A percentile compares a stretch with the other conserved stretches of the same genome.
phyloP scores from a whole-genome alignment of 2,888 invertebrate species.

The Sarcophaga rosellei region DNA sequence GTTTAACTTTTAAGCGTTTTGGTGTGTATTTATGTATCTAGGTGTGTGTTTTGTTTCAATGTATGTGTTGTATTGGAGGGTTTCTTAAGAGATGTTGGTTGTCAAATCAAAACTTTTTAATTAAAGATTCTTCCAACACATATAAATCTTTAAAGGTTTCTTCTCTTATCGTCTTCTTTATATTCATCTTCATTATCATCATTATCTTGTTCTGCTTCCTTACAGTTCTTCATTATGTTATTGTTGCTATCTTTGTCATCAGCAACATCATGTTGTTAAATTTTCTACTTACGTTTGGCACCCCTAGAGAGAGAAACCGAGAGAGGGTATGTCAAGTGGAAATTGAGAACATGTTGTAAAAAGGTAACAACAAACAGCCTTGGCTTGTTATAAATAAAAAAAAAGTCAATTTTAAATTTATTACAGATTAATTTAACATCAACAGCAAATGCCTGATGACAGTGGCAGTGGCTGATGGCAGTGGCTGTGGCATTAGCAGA shows the following conservation, averaged over 20 bases:
- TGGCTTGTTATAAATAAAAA: conserved; percentile 28
- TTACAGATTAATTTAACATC: conserved; percentile 48
- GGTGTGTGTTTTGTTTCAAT: not conserved
- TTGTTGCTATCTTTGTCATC: not conserved
- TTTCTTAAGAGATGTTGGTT: conserved; percentile 1
- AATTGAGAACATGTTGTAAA: not conserved
- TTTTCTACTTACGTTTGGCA: not conserved
- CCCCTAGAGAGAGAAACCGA: conserved; percentile 16
- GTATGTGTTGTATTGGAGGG: no score
- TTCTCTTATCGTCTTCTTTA: not conserved
- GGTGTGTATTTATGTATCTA: no score
- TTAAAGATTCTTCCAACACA: conserved; percentile 43
- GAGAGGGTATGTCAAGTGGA: not conserved
- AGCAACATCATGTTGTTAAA: not conserved
- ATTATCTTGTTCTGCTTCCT: no score
- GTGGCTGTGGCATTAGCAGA: not conserved
- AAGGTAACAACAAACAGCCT: conserved; percentile 27
- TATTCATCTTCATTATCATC: no score
- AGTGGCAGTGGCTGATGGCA: not conserved
- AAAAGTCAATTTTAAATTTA: conserved; percentile 49
- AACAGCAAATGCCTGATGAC: not conserved
- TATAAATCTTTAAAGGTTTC: conserved; percentile 48
- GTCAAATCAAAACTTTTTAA: conserved; percentile 54
- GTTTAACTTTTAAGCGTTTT: not conserved
- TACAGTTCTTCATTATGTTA: no score